Evolutionary conservation across 2,113 vertebrate genomes (phyloP).

Genomic region (Scopus umbretta): DNA sequence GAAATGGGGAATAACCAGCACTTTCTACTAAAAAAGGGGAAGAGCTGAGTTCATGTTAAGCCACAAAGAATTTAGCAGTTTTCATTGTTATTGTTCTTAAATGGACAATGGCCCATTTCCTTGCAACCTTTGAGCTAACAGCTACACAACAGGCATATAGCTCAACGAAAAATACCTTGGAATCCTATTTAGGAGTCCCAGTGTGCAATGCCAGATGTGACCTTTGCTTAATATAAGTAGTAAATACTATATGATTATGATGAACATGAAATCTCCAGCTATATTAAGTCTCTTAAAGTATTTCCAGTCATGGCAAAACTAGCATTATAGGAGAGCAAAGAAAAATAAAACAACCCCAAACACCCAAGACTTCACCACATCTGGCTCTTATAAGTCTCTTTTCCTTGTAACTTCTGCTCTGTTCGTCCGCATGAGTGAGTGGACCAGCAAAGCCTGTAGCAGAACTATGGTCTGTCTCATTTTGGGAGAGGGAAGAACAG

Average conservation of each 20-base stretch:
- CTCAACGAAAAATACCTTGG: not conserved
- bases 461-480: not conserved
- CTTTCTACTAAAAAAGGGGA: not conserved
- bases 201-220: not conserved
- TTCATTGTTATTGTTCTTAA: not conserved
- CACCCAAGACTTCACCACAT: not conserved
- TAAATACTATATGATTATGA: not conserved
- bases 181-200: not conserved
- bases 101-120: not conserved
- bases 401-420: not conserved
- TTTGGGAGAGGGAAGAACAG: not conserved
- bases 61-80: not conserved
- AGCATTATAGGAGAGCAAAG: not conserved
- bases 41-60: not conserved
- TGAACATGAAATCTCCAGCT: not conserved
- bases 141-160: not conserved
- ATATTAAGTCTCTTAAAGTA: not conserved
- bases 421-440: not conserved
- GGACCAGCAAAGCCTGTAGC: not conserved
- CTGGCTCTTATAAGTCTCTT: fast-evolving
- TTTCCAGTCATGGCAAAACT: not conserved
- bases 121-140: not conserved
- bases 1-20: not conserved
- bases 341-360: not conserved
- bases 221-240: not conserved